Conservation (phyloP, 1,140 invertebrate species). For the Drosophila arawakana region DNA sequence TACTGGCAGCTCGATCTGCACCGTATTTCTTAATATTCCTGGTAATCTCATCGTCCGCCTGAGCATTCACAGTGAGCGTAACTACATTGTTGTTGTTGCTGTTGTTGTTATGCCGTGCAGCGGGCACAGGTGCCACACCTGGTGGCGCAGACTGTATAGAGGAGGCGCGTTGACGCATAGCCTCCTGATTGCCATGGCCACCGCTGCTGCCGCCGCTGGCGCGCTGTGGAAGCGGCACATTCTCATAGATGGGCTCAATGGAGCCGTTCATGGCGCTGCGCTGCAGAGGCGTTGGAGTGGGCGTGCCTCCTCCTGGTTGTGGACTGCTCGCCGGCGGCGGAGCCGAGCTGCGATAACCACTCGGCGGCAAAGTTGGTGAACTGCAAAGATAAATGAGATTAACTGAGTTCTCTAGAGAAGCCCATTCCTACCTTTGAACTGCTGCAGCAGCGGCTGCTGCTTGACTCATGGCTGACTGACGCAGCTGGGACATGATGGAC, state of each 20-base stretch:
- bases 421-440: conserved; percentile 55
- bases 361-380: conserved; percentile 67
- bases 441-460: conserved; percentile 58
- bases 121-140: conserved; percentile 85
- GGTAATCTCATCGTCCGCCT: conserved; percentile 62
- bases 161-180: conserved; percentile 87
- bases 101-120: conserved; percentile 34
- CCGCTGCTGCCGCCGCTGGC: conserved; percentile 69
- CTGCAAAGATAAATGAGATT: conserved; percentile 30
- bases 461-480: conserved; percentile 76
- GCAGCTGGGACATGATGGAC: conserved; percentile 84
- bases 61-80: conserved; percentile 59
- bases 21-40: conserved; percentile 59
- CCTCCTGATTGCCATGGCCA: conserved; percentile 39
- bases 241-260: conserved; percentile 91
- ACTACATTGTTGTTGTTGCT: conserved; percentile 61
- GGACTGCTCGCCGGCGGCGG: conserved; percentile 68
- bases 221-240: conserved; percentile 89
- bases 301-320: conserved; percentile 47
- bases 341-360: conserved; percentile 70
- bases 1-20: conserved; percentile 66
- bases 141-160: conserved; percentile 88
- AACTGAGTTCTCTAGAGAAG: neutral
- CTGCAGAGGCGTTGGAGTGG: conserved; percentile 63
- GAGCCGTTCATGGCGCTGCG: conserved; percentile 75